Base-by-base conservation (phyloP, 2,113 vertebrate genomes). In the Dicerorhinus sumatrensis region DNA sequence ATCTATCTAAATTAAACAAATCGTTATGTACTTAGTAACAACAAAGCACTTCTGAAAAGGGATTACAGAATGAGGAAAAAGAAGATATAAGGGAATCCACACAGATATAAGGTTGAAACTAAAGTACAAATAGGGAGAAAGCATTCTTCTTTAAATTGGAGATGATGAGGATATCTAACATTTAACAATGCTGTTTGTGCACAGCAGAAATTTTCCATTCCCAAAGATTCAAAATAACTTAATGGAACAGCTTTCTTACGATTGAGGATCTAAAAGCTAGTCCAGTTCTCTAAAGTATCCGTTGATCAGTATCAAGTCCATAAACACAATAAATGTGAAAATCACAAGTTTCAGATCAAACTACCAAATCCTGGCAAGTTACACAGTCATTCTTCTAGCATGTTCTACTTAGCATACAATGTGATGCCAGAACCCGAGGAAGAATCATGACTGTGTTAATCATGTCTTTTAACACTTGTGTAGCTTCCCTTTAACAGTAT, bases 1-100 rank as follows among this genome's bases (percentile, higher is more conserved):
- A 96, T 83, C 67, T n/a, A 90, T 62, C 16, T 10, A 76, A 17
- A 91, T 93, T 48, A 93, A 93, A 83, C n/a, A 93, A 81, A 97
- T 62, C 65, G n/a, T n/a, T n/a, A 89, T 0, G 42, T 27, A 65
- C 31, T 76, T 91, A 89, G 62, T 85, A 96, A 89, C 20, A 94
- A 87, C 6, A 88, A 1, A 63, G 17, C 39, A 86, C 86, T 97
- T 95, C 65, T 94, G 18, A 80, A 81, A 89, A 94, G 31, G 2
- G 29, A 63, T 81, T 48, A 88, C 6, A 93, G 13, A 80, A 87
- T 39, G n/a, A 93, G 13, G 31, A 83, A 65, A 92, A 54, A 5
- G 4, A 76, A 83, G 23, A 83, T 8, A 62, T 58, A 75, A 89
- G 23, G 13, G 39, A 90, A 75, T 94, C 9, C 39, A 94, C 33